Base-by-base conservation (phyloP, 2,113 vertebrate genomes). In the Trematomus loennbergii region DNA sequence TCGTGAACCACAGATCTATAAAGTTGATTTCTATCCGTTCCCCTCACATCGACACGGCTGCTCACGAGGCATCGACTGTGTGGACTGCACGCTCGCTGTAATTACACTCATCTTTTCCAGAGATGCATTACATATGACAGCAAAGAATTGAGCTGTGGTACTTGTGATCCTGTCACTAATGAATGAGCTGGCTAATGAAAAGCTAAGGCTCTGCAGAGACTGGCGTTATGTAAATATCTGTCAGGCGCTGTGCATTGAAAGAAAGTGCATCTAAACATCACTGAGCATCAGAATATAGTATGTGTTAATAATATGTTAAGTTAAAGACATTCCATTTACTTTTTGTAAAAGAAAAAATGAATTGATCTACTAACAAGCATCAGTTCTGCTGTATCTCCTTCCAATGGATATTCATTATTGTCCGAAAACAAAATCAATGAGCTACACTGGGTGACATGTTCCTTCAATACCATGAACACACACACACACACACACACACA, bases 1-100 rank as follows among this genome's bases (percentile, higher is more conserved):
- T n/a, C 60, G 68, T 18, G 68, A 75, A 93, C 93, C 93, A 59
- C 94, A 87, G 84, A 95, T 94, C 93, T 86, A 95, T 94, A 95
- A 83, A 84, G 82, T 91, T 86, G 92, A 94, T 93, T 92, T 87
- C 82, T 88, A 89, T 92, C 91, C 86, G 17, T 81, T 92, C 90
- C 86, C 89, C 87, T 88, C 67, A 65, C 79, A 83, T 88, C 85
- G 86, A 92, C 86, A 83, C 70, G 40, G 40, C 73, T 12, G 81
- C 75, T 80, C 64, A 15, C 68, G 72, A 88, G 83, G 79, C 66
- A 61, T 82, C 43, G 57, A 45, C 79, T 90, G 84, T 85, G 82
- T 90, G 83, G 85, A 84, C 86, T 78, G 82, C 64, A 10, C 1
- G 75, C 84, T 84, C 1, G 15, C 73, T 83, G 72, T 88, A 87